These are phyloP conservation scores for Sitobion miscanthi DNA, from an alignment of 1,140 invertebrate genomes.

Conservation along the genomic window DNA sequence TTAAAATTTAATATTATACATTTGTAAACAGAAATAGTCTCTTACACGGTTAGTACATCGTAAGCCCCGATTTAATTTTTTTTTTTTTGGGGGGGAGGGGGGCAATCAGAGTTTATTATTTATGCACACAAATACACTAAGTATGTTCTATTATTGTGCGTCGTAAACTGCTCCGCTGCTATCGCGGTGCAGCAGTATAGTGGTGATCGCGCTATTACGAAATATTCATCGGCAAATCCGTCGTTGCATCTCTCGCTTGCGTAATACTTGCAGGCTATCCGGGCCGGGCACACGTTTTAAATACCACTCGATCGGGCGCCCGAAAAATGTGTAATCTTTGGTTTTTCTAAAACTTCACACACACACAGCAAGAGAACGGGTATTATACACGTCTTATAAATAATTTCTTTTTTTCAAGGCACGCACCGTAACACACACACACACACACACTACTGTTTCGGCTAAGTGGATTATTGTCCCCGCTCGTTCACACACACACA, in stretches of 20 bases:
- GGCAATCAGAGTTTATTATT: no score
- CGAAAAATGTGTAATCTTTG: not conserved
- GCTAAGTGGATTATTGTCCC: slow-evolving; percentile 47
- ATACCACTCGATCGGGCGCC: not conserved
- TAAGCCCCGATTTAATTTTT: no score
- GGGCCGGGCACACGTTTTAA: not conserved
- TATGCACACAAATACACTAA: no score
- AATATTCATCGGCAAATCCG: not conserved
- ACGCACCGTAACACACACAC: not conserved
- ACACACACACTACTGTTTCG: slow-evolving; percentile 21
- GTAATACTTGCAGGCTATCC: not conserved
- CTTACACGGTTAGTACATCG: no score
- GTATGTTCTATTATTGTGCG: no score
- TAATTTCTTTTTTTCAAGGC: not conserved
- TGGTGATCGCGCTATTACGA: not conserved
- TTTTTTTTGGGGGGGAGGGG: no score
- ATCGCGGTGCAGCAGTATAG: no score
- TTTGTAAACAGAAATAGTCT: no score
- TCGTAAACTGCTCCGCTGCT: not conserved
- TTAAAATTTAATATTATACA: not conserved
- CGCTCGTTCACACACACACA: slow-evolving; percentile 24
- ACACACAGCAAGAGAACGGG: not conserved
- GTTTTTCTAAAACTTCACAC: not conserved
- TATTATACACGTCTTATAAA: not conserved
- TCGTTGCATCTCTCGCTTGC: not conserved